These are phyloP conservation scores for Myiotriccus ornatus DNA, from an alignment of 2,797 vertebrate genomes.

Conservation along the genomic window DNA sequence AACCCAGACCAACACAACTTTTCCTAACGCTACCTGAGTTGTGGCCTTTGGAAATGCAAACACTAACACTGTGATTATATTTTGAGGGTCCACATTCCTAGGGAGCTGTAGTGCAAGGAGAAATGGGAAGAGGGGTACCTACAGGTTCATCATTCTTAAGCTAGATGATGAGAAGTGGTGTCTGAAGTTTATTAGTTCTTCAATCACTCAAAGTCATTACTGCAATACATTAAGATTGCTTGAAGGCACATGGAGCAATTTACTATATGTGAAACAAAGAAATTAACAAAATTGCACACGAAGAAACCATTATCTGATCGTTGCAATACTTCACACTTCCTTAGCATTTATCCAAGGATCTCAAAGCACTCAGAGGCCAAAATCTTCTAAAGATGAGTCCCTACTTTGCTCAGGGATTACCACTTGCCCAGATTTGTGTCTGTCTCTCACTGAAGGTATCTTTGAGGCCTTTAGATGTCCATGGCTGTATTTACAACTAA, in stretches of 20 bases:
- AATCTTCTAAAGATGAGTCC: neutral
- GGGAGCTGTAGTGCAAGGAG: neutral
- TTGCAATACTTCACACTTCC: neutral
- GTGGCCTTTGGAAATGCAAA: neutral
- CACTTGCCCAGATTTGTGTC: neutral
- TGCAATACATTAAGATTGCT: conserved; percentile 9
- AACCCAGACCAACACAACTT: too few species aligned
- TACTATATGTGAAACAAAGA: neutral
- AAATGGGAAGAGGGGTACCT: neutral
- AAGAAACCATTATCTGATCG: neutral
- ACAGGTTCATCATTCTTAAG: neutral
- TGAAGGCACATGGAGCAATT: neutral
- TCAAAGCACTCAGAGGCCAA: neutral
- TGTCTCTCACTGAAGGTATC: neutral
- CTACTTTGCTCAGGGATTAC: neutral
- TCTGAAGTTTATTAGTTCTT: conserved; percentile 30
- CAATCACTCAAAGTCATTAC: conserved; percentile 20
- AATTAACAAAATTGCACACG: neutral
- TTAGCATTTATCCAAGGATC: neutral
- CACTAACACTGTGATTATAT: neutral
- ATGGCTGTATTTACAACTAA: fast-evolving
- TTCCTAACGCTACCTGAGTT: neutral
- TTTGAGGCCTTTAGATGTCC: neutral
- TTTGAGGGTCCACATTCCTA: neutral
- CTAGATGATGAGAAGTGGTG: neutral